These are phyloP conservation scores for Willowsia nigromaculata DNA, from an alignment of 2,888 invertebrate species.

Conservation along the genomic window DNA sequence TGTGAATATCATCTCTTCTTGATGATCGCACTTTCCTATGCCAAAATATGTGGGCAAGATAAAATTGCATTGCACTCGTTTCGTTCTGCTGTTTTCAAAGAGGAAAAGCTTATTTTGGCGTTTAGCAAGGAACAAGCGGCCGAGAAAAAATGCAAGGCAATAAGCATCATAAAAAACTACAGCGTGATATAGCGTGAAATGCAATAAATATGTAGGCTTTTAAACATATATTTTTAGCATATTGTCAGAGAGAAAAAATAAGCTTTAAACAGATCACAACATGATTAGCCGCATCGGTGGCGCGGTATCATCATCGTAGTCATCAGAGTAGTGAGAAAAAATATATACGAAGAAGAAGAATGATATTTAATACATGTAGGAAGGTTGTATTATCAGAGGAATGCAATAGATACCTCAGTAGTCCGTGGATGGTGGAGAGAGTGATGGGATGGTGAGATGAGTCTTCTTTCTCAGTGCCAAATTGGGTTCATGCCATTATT, in stretches of 20 bases:
- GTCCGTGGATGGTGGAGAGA: not conserved
- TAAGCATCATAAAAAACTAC: not conserved
- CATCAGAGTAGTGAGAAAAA: not conserved
- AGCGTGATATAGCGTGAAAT: not conserved
- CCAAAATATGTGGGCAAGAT: not conserved
- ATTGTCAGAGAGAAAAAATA: not conserved
- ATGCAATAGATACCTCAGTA: conserved; percentile 53
- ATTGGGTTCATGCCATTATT: conserved; percentile 76
- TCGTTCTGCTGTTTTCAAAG: not conserved
- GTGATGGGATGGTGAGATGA: not conserved
- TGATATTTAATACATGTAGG: conserved; percentile 30
- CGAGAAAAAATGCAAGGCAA: conserved; percentile 49
- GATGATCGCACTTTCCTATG: not conserved
- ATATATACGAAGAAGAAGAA: not conserved
- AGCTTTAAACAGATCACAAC: conserved; percentile 10
- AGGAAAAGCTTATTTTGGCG: not conserved
- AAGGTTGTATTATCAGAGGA: not conserved
- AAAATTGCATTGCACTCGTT: not conserved
- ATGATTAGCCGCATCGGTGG: not conserved
- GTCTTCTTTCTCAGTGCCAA: conserved; percentile 68
- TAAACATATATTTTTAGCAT: not conserved
- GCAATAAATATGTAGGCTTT: conserved; percentile 11
- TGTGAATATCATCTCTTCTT: not conserved
- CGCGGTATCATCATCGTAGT: no score
- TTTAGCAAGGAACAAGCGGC: not conserved